Percentiles rank a stretch among this genome's conserved stretches.
Conservation (phyloP, 37 sponge, comb jelly and placozoan genomes). For the Cliona cf. orientalis region DNA sequence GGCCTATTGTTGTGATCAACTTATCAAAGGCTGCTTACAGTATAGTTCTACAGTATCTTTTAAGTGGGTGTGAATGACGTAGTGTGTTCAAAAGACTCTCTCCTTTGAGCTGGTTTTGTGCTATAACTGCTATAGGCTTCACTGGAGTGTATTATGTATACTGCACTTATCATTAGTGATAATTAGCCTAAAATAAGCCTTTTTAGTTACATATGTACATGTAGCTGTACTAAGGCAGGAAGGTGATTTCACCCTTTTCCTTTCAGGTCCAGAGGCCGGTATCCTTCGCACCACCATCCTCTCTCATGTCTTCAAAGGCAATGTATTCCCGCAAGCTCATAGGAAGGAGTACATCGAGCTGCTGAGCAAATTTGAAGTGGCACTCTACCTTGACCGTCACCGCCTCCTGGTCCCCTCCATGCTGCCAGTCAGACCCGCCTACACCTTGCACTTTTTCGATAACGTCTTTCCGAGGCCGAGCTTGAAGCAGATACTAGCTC, state of each 20-base stretch:
- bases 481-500: constrained; percentile 5
- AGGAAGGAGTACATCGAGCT: constrained; percentile 87
- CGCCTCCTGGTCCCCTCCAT: constrained; percentile 86
- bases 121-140: too few species aligned
- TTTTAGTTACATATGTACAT: too few species aligned
- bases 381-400: constrained; percentile 66
- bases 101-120: too few species aligned
- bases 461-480: constrained; percentile 82
- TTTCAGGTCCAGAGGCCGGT: constrained; percentile 79
- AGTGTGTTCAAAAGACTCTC: too few species aligned
- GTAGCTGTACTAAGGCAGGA: too few species aligned
- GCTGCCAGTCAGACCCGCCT: constrained; percentile 67
- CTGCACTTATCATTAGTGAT: too few species aligned
- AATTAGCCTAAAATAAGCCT: too few species aligned
- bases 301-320: constrained; percentile 84
- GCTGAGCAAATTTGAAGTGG: constrained; percentile 90
- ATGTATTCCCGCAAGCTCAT: constrained; percentile 71
- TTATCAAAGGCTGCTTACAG: neutral
- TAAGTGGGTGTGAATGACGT: too few species aligned
- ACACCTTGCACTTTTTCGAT: constrained; percentile 64
- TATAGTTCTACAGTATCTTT: too few species aligned
- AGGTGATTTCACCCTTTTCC: too few species aligned
- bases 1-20: neutral
- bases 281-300: constrained; percentile 75
- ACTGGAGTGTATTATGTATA: too few species aligned